Conservation (phyloP, 2,888 invertebrate genomes). For the Norana najaformis region DNA sequence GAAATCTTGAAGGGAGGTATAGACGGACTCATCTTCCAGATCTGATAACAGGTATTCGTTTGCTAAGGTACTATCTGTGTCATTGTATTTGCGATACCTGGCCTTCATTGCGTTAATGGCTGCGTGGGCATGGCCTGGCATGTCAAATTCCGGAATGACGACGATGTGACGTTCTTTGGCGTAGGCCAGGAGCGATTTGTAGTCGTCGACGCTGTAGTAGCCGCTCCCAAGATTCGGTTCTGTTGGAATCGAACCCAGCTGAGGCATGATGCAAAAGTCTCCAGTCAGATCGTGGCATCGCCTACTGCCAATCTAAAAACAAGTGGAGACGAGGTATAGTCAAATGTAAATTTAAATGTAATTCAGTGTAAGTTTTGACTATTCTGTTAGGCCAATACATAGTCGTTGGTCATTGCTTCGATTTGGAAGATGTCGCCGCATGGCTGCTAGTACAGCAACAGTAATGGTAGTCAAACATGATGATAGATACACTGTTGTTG, state of each 20-base stretch:
- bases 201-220: constrained; percentile 52
- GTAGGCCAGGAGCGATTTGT: constrained; percentile 52
- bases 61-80: constrained; percentile 14
- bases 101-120: constrained; percentile 52
- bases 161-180: constrained; percentile 52
- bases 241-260: constrained; percentile 53
- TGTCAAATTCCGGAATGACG: constrained; percentile 57
- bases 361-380: not conserved
- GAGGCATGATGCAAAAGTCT: constrained; percentile 50
- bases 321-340: not conserved
- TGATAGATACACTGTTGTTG: too few relatives aligned
- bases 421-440: not conserved
- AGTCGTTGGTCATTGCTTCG: not conserved
- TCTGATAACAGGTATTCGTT: constrained; percentile 40
- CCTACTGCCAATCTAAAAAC: constrained; percentile 51
- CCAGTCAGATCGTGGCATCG: constrained; percentile 53
- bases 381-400: not conserved
- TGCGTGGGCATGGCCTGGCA: constrained; percentile 54
- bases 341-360: too few relatives aligned
- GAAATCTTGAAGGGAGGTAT: constrained; percentile 24
- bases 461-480: too few relatives aligned
- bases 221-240: constrained; percentile 49
- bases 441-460: too few relatives aligned
- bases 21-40: not conserved
- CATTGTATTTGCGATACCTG: constrained; percentile 36